phyloP scores from a whole-genome alignment of 2,888 invertebrate species.

The Ochropacha duplaris region DNA sequence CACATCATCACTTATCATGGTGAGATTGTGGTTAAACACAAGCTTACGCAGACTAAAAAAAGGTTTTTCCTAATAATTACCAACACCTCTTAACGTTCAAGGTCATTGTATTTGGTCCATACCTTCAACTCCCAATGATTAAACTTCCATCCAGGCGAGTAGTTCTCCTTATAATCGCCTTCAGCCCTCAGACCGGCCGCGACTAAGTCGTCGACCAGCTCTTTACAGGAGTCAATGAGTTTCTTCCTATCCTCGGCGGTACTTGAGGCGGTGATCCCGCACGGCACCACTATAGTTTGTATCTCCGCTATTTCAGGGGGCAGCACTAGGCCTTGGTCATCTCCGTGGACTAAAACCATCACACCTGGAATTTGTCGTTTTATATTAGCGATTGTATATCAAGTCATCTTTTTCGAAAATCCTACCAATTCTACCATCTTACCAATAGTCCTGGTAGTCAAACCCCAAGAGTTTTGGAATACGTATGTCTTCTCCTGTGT shows the following conservation, averaged over 20 bases:
- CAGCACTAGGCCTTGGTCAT: slow-evolving; percentile 97
- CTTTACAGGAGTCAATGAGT: slow-evolving; percentile 87
- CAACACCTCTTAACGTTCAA: too few relatives aligned
- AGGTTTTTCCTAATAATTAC: too few relatives aligned
- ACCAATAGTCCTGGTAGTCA: slow-evolving; percentile 98
- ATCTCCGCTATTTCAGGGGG: slow-evolving; percentile 95
- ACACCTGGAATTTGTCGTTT: slow-evolving; percentile 81
- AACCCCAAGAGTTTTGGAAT: slow-evolving; percentile 99
- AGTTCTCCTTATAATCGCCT: slow-evolving; percentile 96
- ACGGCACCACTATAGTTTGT: slow-evolving; percentile 96
- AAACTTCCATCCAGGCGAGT: slow-evolving; percentile 99
- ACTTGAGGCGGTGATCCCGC: slow-evolving; percentile 95
- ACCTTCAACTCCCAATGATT: slow-evolving; percentile 98
- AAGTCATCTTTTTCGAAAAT: too few relatives aligned
- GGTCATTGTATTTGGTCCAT: too few relatives aligned
- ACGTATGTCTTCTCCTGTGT: slow-evolving; percentile 94
- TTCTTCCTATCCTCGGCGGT: slow-evolving; percentile 86
- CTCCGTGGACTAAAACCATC: slow-evolving; percentile 96
- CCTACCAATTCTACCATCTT: too few relatives aligned
- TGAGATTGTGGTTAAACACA: too few relatives aligned
- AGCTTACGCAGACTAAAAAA: too few relatives aligned
- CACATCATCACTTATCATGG: too few relatives aligned
- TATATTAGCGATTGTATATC: not conserved
- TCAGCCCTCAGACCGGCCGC: slow-evolving; percentile 88
- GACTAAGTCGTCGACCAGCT: slow-evolving; percentile 85